phyloP scores from a whole-genome alignment of 2,888 invertebrate species.

The Neria commutata region DNA sequence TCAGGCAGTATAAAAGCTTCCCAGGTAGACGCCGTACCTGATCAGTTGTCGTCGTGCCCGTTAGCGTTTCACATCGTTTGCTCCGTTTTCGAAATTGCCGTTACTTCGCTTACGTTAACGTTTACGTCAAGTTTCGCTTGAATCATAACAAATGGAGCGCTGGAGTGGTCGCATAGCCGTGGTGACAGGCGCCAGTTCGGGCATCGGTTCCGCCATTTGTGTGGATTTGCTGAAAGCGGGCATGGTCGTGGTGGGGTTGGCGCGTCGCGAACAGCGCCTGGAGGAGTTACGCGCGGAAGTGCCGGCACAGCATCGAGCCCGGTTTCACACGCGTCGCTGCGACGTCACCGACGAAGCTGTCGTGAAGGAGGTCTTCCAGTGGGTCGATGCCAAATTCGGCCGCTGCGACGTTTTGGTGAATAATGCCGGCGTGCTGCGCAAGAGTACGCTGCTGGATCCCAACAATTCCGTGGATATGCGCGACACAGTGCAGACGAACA shows the following conservation, averaged over 20 bases:
- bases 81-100: too few relatives aligned
- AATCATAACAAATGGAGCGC: too few relatives aligned
- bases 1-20: too few relatives aligned
- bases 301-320: conserved; percentile 32
- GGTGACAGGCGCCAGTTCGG: conserved; percentile 69
- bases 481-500: conserved; percentile 58
- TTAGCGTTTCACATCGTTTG: too few relatives aligned
- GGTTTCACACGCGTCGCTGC: conserved; percentile 60
- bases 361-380: conserved; percentile 63
- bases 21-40: too few relatives aligned
- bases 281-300: conserved; percentile 40
- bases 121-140: too few relatives aligned
- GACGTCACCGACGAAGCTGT: conserved; percentile 64
- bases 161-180: conserved; percentile 61
- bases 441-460: conserved; percentile 20
- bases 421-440: conserved; percentile 58
- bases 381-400: conserved; percentile 62
- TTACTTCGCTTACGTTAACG: too few relatives aligned
- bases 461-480: conserved; percentile 34
- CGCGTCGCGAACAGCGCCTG: conserved; percentile 61
- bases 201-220: conserved; percentile 65
- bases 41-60: too few relatives aligned
- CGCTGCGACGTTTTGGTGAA: conserved; percentile 66
- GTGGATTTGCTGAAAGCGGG: conserved; percentile 61
- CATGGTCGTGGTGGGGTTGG: conserved; percentile 65